These are phyloP conservation scores for Pherbina coryleti DNA, from an alignment of 2,888 invertebrate genomes.

Conservation along the genomic window DNA sequence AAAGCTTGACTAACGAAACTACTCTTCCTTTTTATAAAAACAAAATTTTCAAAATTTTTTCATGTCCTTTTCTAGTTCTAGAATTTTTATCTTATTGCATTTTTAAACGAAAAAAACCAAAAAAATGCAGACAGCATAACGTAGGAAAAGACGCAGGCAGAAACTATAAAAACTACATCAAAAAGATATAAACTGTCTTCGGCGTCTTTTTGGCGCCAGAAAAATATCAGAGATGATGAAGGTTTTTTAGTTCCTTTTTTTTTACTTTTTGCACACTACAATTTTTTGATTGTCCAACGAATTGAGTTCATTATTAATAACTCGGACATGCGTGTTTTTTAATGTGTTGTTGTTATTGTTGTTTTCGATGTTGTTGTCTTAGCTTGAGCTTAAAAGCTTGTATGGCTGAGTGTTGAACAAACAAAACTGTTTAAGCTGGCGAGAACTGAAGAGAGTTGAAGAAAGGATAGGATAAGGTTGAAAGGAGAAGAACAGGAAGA, in stretches of 20 bases:
- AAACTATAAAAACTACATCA: conserved; percentile 16
- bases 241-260: not conserved
- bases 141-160: not conserved
- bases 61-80: too few species aligned
- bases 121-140: not conserved
- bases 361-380: not conserved
- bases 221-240: conserved; percentile 46
- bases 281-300: conserved; percentile 24
- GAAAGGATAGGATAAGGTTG: conserved; percentile 22
- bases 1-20: too few species aligned
- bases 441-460: conserved; percentile 10
- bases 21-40: too few species aligned
- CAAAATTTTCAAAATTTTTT: too few species aligned
- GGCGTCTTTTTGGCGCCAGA: conserved; percentile 66
- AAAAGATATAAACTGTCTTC: conserved; percentile 9
- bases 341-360: not conserved
- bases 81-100: too few species aligned
- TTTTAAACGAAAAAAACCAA: conserved; percentile 2
- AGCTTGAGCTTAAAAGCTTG: not conserved
- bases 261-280: not conserved
- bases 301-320: conserved; percentile 39
- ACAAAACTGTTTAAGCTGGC: conserved; percentile 47
- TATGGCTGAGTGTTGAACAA: conserved; percentile 47
- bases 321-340: conserved; percentile 24
- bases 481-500: not conserved